Evolutionary conservation across 1,140 invertebrate genomes (phyloP).

Genomic region (Matsumurasca onukii): DNA sequence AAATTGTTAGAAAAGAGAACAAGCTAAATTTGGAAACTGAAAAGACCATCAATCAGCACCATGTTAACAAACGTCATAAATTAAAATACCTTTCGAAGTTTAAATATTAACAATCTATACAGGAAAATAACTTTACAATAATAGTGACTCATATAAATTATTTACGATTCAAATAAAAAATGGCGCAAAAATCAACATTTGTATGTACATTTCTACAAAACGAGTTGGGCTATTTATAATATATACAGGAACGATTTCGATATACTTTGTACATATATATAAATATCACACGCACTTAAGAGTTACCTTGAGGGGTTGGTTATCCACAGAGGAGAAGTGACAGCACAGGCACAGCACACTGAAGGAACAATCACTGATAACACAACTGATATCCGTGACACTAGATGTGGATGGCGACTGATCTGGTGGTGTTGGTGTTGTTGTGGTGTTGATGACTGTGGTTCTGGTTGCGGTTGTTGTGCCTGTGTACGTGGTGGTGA

Average conservation of each 20-base stretch:
- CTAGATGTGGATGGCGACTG: slow-evolving; percentile 62
- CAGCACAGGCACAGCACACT: slow-evolving; percentile 1
- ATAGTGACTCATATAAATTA: slow-evolving; percentile 30
- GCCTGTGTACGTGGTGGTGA: slow-evolving; percentile 48
- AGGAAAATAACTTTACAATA: slow-evolving; percentile 19
- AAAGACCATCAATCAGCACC: slow-evolving; percentile 26
- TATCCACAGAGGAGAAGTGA: slow-evolving; percentile 7
- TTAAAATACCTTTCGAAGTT: slow-evolving; percentile 17
- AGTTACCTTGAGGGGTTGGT: slow-evolving; percentile 1
- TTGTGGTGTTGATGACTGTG: slow-evolving; percentile 45
- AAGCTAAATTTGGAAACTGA: slow-evolving; percentile 10
- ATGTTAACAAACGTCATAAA: slow-evolving; percentile 23
- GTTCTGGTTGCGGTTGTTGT: slow-evolving; percentile 49
- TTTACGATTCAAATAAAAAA: not conserved
- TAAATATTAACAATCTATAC: slow-evolving; percentile 10
- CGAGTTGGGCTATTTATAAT: slow-evolving; percentile 18
- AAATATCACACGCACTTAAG: slow-evolving; percentile 1
- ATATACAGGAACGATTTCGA: slow-evolving; percentile 27
- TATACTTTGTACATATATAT: slow-evolving; percentile 16
- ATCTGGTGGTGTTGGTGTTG: slow-evolving; percentile 52
- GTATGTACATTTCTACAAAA: slow-evolving; percentile 23
- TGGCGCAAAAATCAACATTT: slow-evolving; percentile 16
- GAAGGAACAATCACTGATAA: slow-evolving; percentile 8
- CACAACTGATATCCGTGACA: slow-evolving; percentile 3
- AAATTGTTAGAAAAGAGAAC: too few species aligned